Evolutionary conservation across 2,888 invertebrate species (phyloP).

Genomic region (Acleris literana): DNA sequence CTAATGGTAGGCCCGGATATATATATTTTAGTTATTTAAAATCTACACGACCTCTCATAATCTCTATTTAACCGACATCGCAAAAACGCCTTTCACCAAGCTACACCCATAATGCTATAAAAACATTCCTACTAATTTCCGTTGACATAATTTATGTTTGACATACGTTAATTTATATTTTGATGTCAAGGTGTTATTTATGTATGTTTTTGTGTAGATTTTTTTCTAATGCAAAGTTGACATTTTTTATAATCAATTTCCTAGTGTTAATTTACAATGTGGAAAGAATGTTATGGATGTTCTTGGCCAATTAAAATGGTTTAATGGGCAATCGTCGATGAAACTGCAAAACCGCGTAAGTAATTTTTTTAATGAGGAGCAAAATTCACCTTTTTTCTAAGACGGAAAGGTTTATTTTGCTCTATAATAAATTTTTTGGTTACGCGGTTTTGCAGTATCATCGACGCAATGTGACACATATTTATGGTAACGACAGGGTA

Average conservation of each 20-base stretch:
- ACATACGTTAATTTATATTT: constrained; percentile 39
- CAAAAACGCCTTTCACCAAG: constrained; percentile 18
- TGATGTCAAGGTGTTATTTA: constrained; percentile 36
- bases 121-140: constrained; percentile 19
- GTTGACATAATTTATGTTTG: constrained; percentile 38
- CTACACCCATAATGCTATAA: background rate
- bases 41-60: background rate
- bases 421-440: too few species aligned
- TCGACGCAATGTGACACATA: constrained; percentile 5
- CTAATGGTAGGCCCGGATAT: too few species aligned
- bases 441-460: too few species aligned
- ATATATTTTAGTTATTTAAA: too few species aligned
- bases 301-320: constrained; percentile 33
- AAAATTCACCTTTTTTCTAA: too few species aligned
- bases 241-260: constrained; percentile 39
- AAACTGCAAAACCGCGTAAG: too few species aligned
- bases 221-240: constrained; percentile 36
- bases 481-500: constrained; percentile 27
- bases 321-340: too few species aligned
- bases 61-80: constrained; percentile 3
- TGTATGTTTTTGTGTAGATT: constrained; percentile 34
- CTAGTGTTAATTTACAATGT: constrained; percentile 33
- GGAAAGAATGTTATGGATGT: constrained; percentile 35
- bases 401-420: too few species aligned
- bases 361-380: too few species aligned